Conservation (phyloP, 2,113 vertebrate genomes). For the Python bivittatus region DNA sequence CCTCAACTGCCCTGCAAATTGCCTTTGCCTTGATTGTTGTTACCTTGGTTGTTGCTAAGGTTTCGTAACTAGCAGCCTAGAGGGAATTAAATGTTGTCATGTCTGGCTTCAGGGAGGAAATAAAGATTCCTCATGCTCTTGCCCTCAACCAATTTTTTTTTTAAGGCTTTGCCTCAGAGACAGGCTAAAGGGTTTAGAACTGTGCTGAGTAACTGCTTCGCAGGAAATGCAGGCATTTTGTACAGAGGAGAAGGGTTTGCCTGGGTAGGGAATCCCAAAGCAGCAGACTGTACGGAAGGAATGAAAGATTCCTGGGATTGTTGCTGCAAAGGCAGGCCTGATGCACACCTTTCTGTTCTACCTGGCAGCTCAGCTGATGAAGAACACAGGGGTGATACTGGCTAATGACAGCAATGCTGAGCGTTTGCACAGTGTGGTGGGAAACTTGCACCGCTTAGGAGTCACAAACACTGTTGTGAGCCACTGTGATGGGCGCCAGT, state of each 20-base stretch:
- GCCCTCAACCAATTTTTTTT: background rate
- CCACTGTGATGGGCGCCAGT: slow-evolving; percentile 92
- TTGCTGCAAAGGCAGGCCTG: background rate
- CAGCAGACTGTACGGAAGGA: background rate
- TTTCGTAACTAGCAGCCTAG: background rate
- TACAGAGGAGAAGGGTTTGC: background rate
- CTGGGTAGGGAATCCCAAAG: background rate
- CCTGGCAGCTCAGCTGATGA: slow-evolving; percentile 92
- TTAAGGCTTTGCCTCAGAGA: background rate
- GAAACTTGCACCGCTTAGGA: slow-evolving; percentile 93
- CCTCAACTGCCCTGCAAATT: background rate
- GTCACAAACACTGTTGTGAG: slow-evolving; percentile 90
- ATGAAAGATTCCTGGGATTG: background rate
- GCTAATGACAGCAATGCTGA: slow-evolving; percentile 91
- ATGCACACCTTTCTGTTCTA: background rate
- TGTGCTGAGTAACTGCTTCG: background rate
- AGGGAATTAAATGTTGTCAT: background rate
- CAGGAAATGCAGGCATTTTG: background rate
- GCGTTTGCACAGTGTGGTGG: slow-evolving; percentile 90
- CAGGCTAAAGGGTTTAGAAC: background rate
- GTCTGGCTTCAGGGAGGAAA: background rate
- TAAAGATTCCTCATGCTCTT: background rate
- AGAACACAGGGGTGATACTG: slow-evolving; percentile 92
- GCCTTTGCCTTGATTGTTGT: background rate
- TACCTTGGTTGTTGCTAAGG: background rate